These are phyloP conservation scores for Eremobia ochroleuca DNA, from an alignment of 2,888 invertebrate species.

Conservation along the genomic window DNA sequence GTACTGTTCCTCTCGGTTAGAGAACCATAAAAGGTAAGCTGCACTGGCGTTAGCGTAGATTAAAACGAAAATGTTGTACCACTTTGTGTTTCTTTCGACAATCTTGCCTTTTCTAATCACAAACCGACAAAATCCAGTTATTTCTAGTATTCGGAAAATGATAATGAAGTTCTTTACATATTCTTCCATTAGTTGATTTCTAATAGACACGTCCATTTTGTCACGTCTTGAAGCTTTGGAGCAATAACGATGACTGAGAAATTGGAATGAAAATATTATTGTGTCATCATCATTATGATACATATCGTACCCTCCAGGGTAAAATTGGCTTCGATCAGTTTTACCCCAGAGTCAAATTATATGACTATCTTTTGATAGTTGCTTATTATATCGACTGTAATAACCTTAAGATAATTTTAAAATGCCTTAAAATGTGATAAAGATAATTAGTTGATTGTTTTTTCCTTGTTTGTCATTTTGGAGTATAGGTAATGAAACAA, in stretches of 20 bases:
- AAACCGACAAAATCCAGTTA: slow-evolving; percentile 76
- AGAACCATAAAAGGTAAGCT: slow-evolving; percentile 69
- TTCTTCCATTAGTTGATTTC: slow-evolving; percentile 69
- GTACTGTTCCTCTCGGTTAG: slow-evolving; percentile 63
- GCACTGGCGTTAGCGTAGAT: slow-evolving; percentile 62
- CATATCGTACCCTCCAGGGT: slow-evolving; percentile 16
- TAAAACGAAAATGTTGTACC: slow-evolving; percentile 69
- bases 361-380: slow-evolving; percentile 8
- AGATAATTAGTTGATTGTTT: neutral
- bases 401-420: neutral
- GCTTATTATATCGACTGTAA: slow-evolving; percentile 9
- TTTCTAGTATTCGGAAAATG: slow-evolving; percentile 68
- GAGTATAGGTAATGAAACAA: slow-evolving; percentile 65
- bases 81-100: slow-evolving; percentile 68
- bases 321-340: slow-evolving; percentile 9
- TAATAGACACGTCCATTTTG: slow-evolving; percentile 63
- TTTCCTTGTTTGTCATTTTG: neutral
- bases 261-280: neutral
- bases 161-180: slow-evolving; percentile 66
- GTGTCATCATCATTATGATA: neutral
- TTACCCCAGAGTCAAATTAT: slow-evolving; percentile 37
- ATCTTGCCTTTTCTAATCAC: slow-evolving; percentile 73
- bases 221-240: slow-evolving; percentile 15
- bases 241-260: slow-evolving; percentile 13
- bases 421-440: neutral